Conservation (phyloP, 2,113 vertebrate genomes). For the Pipra filicauda region DNA sequence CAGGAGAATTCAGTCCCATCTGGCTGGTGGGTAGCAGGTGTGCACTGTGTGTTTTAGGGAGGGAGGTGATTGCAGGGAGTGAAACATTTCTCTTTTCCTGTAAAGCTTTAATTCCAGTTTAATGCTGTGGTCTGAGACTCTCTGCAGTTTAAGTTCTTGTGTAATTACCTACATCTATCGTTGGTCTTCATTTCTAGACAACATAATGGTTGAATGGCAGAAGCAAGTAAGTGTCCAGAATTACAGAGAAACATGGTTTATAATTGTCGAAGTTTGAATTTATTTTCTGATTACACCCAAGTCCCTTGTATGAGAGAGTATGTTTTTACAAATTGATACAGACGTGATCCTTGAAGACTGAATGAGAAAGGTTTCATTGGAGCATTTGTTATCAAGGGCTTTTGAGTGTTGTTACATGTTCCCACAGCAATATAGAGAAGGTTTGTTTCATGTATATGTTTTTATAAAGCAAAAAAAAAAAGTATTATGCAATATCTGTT, state of each 20-base stretch:
- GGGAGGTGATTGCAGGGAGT: neutral
- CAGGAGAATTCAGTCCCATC: slow-evolving; percentile 11
- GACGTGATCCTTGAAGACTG: neutral
- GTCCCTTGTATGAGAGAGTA: neutral
- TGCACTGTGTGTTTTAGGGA: neutral
- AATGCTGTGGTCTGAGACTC: slow-evolving; percentile 53
- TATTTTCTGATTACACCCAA: slow-evolving; percentile 32
- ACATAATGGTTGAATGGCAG: slow-evolving; percentile 59
- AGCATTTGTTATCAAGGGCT: neutral
- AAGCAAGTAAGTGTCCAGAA: slow-evolving; percentile 42
- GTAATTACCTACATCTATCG: slow-evolving; percentile 58
- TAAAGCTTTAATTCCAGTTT: slow-evolving; percentile 54
- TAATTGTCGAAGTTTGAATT: slow-evolving; percentile 47
- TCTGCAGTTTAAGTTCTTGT: slow-evolving; percentile 57
- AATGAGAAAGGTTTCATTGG: neutral
- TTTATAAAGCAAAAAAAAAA: neutral
- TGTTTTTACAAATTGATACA: neutral
- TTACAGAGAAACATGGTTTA: slow-evolving; percentile 51
- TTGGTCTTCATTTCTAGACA: slow-evolving; percentile 63
- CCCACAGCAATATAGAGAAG: neutral
- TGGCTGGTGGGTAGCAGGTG: slow-evolving; percentile 32
- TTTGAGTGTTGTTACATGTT: neutral
- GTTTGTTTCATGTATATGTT: neutral
- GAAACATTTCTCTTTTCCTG: slow-evolving; percentile 47
- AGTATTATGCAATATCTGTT: neutral